A percentile compares a stretch with the other conserved stretches of the same genome.
Evolutionary conservation across 2,797 vertebrate genomes (phyloP).

Genomic region (Clarias platycephalus): DNA sequence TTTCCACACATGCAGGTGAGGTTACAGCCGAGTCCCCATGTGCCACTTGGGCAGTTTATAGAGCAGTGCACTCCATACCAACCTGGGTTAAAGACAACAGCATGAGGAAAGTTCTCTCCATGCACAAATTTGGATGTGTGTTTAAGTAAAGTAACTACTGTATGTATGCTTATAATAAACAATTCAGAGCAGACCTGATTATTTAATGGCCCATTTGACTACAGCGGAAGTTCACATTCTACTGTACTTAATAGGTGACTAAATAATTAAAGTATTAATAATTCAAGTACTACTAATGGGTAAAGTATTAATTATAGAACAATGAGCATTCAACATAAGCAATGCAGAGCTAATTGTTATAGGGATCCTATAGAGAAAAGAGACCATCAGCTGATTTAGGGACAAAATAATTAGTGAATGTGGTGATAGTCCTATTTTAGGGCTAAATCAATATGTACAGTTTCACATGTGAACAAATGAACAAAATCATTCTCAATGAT

Average conservation of each 20-base stretch:
- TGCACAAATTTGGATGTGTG: background rate
- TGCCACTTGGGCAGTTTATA: constrained; percentile 90
- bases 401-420: background rate
- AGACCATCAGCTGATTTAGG: background rate
- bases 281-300: no score
- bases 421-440: background rate
- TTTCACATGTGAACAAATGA: background rate
- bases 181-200: background rate
- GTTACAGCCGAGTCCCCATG: constrained; percentile 92
- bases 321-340: background rate
- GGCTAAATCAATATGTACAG: background rate
- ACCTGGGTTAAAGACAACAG: constrained; percentile 68
- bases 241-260: background rate
- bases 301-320: background rate
- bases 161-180: background rate
- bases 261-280: background rate
- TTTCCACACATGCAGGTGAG: constrained; percentile 86
- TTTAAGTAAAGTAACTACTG: background rate
- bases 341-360: background rate
- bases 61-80: constrained; percentile 97
- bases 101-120: background rate
- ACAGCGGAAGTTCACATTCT: background rate
- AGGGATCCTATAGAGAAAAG: background rate
- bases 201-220: background rate
- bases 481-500: background rate